Conservation (phyloP, 2,797 vertebrate genomes). For the Alfaro cultratus region DNA sequence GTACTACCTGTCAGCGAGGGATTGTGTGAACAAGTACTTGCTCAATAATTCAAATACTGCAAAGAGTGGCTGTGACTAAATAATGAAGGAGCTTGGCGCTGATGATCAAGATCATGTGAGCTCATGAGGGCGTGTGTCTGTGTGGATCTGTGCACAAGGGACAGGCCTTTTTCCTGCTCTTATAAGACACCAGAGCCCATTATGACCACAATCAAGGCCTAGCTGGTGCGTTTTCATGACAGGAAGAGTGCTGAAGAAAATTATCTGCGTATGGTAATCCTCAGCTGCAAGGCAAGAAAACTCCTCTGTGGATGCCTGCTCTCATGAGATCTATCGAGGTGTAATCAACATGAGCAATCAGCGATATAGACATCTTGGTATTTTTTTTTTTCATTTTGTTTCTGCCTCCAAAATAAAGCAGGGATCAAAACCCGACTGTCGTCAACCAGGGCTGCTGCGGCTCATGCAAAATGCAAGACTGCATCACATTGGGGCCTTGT, state of each 20-base stretch:
- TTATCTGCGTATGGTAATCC: conserved; percentile 38
- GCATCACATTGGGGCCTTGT: conserved; percentile 12
- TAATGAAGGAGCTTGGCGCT: conserved; percentile 75
- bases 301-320: conserved; percentile 12
- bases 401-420: conserved; percentile 37
- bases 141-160: conserved; percentile 17
- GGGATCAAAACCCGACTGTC: conserved; percentile 3
- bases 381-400: conserved; percentile 29
- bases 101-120: conserved; percentile 63
- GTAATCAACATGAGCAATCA: conserved; percentile 55
- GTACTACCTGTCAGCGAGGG: conserved; percentile 73
- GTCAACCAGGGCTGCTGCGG: conserved; percentile 17
- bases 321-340: conserved; percentile 32
- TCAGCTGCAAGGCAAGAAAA: conserved; percentile 22
- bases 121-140: conserved; percentile 19
- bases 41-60: conserved; percentile 78
- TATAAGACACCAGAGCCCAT: conserved; percentile 36
- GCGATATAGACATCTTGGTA: conserved; percentile 8
- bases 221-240: conserved; percentile 30
- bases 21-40: conserved; percentile 79
- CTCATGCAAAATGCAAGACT: conserved; percentile 22
- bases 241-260: conserved; percentile 41
- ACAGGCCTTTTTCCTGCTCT: conserved; percentile 35
- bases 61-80: conserved; percentile 82
- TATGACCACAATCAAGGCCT: conserved; percentile 50